phyloP scores from a whole-genome alignment of 2,888 invertebrate species.

The Entomobrya multifasciata region DNA sequence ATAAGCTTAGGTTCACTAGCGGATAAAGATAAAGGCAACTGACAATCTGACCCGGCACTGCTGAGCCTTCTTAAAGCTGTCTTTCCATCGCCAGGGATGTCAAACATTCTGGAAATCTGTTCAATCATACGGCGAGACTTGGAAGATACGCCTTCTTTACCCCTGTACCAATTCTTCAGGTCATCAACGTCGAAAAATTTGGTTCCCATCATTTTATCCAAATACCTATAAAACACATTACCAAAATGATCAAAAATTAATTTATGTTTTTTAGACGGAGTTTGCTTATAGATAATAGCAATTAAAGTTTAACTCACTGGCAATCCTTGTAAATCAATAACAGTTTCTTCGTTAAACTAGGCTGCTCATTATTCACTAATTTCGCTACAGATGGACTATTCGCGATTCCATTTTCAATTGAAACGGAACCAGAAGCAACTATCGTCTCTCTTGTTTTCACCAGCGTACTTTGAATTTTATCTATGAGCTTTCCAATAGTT shows the following conservation, averaged over 20 bases:
- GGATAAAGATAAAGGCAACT: constrained; percentile 51
- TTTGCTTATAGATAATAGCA: not conserved
- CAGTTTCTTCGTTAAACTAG: constrained; percentile 77
- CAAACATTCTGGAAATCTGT: constrained; percentile 84
- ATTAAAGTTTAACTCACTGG: constrained; percentile 70
- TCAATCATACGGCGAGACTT: constrained; percentile 85
- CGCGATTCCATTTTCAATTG: constrained; percentile 56
- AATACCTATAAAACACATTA: constrained; percentile 83
- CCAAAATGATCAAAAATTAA: too few species aligned
- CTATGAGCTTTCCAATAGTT: constrained; percentile 77
- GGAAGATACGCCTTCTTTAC: constrained; percentile 74
- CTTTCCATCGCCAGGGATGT: constrained; percentile 75
- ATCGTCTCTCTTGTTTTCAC: constrained; percentile 77
- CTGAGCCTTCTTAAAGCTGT: constrained; percentile 61
- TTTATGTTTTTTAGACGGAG: too few species aligned
- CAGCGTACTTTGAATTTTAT: constrained; percentile 77
- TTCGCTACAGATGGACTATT: constrained; percentile 69
- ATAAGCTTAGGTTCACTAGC: constrained; percentile 46
- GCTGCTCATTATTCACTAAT: constrained; percentile 74
- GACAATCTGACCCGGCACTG: constrained; percentile 57
- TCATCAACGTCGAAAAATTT: constrained; percentile 89
- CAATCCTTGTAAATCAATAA: constrained; percentile 79
- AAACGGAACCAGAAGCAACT: constrained; percentile 74
- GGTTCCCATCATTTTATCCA: constrained; percentile 92
- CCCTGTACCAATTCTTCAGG: constrained; percentile 79